phyloP scores from a whole-genome alignment of 2,888 invertebrate genomes.

The Ctena decussata region DNA sequence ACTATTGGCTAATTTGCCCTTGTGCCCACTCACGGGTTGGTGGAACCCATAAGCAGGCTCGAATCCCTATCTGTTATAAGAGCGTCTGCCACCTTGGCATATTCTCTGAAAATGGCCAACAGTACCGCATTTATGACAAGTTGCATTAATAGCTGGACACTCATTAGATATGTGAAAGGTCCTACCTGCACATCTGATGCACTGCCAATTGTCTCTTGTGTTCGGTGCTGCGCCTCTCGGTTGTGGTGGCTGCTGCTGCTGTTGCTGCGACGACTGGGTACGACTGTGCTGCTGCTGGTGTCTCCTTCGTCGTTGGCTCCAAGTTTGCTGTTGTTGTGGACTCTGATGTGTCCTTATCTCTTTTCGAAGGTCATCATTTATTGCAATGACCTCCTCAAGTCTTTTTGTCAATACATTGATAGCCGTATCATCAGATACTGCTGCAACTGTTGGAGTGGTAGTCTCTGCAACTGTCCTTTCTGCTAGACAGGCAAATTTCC shows the following conservation, averaged over 20 bases:
- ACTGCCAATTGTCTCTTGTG: background rate
- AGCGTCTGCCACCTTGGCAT: too few species aligned
- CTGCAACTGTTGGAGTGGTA: background rate
- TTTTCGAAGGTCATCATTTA: background rate
- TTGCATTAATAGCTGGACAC: background rate
- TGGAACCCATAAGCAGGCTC: slow-evolving; percentile 17
- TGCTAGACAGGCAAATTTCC: slow-evolving; percentile 9
- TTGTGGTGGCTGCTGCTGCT: background rate
- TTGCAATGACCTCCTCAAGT: background rate
- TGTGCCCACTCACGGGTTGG: slow-evolving; percentile 21
- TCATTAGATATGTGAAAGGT: background rate
- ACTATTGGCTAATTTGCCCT: background rate
- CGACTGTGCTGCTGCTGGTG: background rate
- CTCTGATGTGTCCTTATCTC: background rate
- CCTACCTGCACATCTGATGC: background rate
- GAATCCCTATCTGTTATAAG: slow-evolving; percentile 15
- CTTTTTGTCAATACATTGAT: background rate
- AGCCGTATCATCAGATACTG: background rate
- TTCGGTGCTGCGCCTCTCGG: background rate
- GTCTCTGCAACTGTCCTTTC: slow-evolving; percentile 6
- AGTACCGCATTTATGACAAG: background rate
- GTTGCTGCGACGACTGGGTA: background rate
- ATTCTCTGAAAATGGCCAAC: background rate
- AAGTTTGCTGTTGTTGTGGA: background rate
- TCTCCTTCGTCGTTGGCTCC: background rate